phyloP scores from a whole-genome alignment of 2,888 invertebrate genomes.

The Pyrrhosoma nymphula region DNA sequence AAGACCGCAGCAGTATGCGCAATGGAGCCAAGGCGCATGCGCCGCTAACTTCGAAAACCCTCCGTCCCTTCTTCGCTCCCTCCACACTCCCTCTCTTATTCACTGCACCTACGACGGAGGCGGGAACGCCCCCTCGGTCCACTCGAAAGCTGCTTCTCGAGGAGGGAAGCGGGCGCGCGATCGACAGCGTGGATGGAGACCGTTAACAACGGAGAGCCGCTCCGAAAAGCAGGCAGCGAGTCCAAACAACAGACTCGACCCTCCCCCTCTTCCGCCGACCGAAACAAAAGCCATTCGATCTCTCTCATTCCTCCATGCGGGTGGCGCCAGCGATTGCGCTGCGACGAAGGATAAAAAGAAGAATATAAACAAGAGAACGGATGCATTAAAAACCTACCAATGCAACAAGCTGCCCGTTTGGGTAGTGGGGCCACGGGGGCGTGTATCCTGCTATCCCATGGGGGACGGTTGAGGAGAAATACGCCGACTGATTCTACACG shows the following conservation, averaged over 20 bases:
- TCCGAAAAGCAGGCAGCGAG: background rate
- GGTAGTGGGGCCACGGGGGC: background rate
- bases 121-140: constrained; percentile 61
- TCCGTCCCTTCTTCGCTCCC: background rate
- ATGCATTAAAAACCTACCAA: background rate
- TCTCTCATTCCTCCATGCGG: background rate
- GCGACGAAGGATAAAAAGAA: background rate
- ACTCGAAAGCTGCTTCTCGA: background rate
- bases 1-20: constrained; percentile 59
- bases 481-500: background rate
- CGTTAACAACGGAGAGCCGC: constrained; percentile 13
- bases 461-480: background rate
- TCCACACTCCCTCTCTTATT: background rate
- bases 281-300: background rate
- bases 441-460: background rate
- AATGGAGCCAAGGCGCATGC: constrained; percentile 45
- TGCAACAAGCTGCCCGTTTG: constrained; percentile 17
- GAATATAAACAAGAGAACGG: background rate
- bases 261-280: background rate
- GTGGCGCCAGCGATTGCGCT: background rate
- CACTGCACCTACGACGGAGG: constrained; percentile 31
- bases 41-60: constrained; percentile 16
- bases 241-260: constrained; percentile 3
- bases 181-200: constrained; percentile 48
- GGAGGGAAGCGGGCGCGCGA: constrained; percentile 34